phyloP scores from a whole-genome alignment of 2,113 vertebrate species.

The Datnioides undecimradiatus region DNA sequence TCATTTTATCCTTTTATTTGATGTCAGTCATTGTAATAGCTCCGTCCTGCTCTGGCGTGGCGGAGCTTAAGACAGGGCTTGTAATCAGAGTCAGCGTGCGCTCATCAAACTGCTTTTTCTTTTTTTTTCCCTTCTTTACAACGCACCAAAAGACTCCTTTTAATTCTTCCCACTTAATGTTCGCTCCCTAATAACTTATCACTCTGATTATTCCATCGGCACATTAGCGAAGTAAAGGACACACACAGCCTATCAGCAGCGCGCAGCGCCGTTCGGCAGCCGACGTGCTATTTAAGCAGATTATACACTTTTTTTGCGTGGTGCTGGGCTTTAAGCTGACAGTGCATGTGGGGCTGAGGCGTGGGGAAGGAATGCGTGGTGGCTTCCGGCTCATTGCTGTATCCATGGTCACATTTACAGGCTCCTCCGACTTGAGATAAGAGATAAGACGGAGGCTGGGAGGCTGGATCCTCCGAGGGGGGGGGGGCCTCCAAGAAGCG shows the following conservation, averaged over 20 bases:
- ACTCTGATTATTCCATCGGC: constrained; percentile 42
- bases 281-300: constrained; percentile 64
- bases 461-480: constrained; percentile 19
- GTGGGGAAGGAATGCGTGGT: constrained; percentile 35
- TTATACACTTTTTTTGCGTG: constrained; percentile 55
- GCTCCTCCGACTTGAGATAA: constrained; percentile 41
- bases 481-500: constrained; percentile 36
- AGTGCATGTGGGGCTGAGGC: constrained; percentile 17
- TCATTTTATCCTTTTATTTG: constrained; percentile 8
- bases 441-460: constrained; percentile 14
- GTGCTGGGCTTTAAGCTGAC: constrained; percentile 46
- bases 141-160: constrained; percentile 30
- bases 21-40: neutral
- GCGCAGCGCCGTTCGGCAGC: constrained; percentile 37
- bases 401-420: constrained; percentile 39
- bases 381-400: constrained; percentile 8
- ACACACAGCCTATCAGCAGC: constrained; percentile 36
- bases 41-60: constrained; percentile 3
- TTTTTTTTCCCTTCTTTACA: too few species aligned
- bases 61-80: constrained; percentile 21
- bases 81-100: constrained; percentile 46
- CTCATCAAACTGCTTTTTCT: constrained; percentile 50
- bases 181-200: constrained; percentile 48
- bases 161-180: constrained; percentile 45
- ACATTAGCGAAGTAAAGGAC: constrained; percentile 51